Evolutionary conservation across 2,888 invertebrate species (phyloP), one percentile per base, ranked within the genome.

Genomic region (Pyrgus malvae): DNA sequence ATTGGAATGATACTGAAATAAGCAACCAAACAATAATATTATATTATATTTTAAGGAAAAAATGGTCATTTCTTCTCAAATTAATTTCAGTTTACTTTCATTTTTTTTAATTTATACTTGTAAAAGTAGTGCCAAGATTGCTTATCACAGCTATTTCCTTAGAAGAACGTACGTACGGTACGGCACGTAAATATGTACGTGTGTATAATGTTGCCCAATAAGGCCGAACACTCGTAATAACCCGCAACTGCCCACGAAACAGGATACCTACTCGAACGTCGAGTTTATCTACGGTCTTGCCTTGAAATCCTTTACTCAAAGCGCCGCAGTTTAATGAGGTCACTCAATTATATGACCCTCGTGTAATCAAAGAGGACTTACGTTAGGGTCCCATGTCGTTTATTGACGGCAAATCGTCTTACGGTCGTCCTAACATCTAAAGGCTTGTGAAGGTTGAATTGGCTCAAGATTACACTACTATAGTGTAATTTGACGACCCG

Each of bases 401-500:
- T 51, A 44, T 51, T 44, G 31, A 17, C 41, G 41, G 31, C 33
- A 14, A 50, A 42, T 50, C 41, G 50, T 41, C 41, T 50, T 42
- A 41, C 17, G 21, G 17, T 11, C 21, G 33, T 33, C 19, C 16
- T 16, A n/a, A n/a, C n/a, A 16, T 4, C 35, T 14, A 8, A 16
- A 35, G 16, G 16, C 16, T n/a, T 11, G 2, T 11, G 11, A 12
- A 2, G 31, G n/a, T 23, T 23, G 4, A 23, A 23, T 23, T 23
- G 23, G 23, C 14, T 35, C 27, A n/a, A n/a, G n/a, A n/a, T n/a
- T n/a, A n/a, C n/a, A n/a, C n/a, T n/a, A n/a, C n/a, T n/a, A n/a
- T n/a, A n/a, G n/a, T n/a, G n/a, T n/a, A n/a, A n/a, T n/a, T n/a
- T n/a, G n/a, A n/a, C n/a, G n/a, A n/a, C n/a, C n/a, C n/a, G n/a